Evolutionary conservation across 2,888 invertebrate genomes (phyloP), one percentile per base, ranked within the genome.

Genomic region (Dicranocentrus wangi): DNA sequence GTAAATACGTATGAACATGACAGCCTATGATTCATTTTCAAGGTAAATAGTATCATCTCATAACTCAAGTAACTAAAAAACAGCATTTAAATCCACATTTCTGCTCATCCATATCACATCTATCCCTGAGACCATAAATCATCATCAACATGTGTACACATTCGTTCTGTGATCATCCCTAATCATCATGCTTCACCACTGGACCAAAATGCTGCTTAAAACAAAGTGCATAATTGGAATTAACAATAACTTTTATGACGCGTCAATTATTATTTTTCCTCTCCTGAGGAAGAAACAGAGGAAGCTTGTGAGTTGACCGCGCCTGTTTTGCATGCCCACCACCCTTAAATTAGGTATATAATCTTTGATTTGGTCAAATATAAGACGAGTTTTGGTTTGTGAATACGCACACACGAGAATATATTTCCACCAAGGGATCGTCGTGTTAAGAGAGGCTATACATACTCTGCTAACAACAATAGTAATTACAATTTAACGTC

Each of bases 151-250:
- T 42, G 21, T 15, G 23, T 42, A 21, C 43, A 47, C n/a, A 47
- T 10, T 13, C 23, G 19, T 58, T 42, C 58, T 19, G 28, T 43
- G 47, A 43, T 39, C 63, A 63, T 63, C 32, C 51, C 39, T 55
- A 65, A 55, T 65, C 32, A 58, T 60, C 68, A 76, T 76, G 76
- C 68, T 76, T 76, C 68, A 60, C 47, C 76, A 76, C 76, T 76
- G 68, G 76, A 76, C 76, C 76, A 68, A 76, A 75, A 23, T 75
- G 27, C 28, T 75, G 42, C 65, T 23, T 58, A 43, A 73, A 39
- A 76, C 76, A 76, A 76, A 76, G 68, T 60, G 68, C 43, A 42
- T 66, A 76, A 76, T 58, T 68, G 76, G 47, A 76, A 76, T 60
- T 76, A 58, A 66, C 60, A 76, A 68, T 76, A 60, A 76, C 60